Base-by-base conservation (phyloP, 2,888 invertebrate genomes). In the Mesoligia furuncula region DNA sequence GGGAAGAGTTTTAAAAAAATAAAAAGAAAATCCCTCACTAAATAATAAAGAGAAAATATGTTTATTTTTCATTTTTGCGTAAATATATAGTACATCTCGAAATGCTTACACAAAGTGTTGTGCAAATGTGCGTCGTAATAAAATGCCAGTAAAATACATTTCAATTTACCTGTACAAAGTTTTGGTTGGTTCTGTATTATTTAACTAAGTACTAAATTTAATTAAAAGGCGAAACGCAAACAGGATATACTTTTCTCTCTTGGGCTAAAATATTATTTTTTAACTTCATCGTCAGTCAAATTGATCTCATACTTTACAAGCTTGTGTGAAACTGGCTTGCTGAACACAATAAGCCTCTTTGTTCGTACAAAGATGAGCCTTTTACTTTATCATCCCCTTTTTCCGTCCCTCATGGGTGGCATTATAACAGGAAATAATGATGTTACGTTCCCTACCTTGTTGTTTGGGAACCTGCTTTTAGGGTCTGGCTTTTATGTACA, bases 291-390 rank as follows among this genome's bases (percentile, higher is more conserved):
- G 54, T 72, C 36, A 39, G 61, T 54, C 62, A 79, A 83, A 75
- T 76, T 77, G 45, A 76, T 73, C 62, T 54, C 48, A 67, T 69
- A 75, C 66, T 84, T 89, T 88, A 87, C 84, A 91, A 92, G 90
- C 83, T 85, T 85, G 80, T 91, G 90, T 88, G 87, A 93, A 93
- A 94, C 93, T 92, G 90, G 90, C 90, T 90, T 85, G 89, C 89
- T 59, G 57, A 93, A 93, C 91, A 93, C 93, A 93, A 94, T 94
- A 94, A 94, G 92, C 93, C 92, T 93, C 93, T 93, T 94, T 93
- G 92, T 93, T 91, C 89, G 88, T 90, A 88, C 89, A 89, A 88
- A 91, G 90, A 90, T 91, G 92, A 93, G 90, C 90, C 90, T 90
- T 92, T 91, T 92, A 90, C 90, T 94, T 92, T 93, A 93, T 93